phyloP scores from a whole-genome alignment of 2,888 invertebrate species.

The Patella depressa region DNA sequence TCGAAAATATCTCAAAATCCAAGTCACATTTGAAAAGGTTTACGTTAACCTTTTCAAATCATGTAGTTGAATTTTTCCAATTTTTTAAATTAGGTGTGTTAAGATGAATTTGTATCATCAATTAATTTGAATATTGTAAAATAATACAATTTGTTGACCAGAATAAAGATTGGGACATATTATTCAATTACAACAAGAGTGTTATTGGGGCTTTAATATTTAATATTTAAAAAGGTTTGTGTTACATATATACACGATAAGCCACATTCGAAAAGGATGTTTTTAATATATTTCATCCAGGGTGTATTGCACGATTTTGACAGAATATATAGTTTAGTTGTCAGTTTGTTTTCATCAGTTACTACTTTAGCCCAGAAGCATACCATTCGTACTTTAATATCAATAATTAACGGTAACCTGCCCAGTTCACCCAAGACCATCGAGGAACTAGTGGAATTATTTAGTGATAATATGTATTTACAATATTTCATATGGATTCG shows the following conservation, averaged over 20 bases:
- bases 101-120: no score
- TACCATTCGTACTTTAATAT: not conserved
- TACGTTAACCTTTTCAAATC: no score
- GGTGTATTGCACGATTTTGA: not conserved
- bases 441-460: not conserved
- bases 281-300: not conserved
- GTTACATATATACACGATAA: not conserved
- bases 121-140: no score
- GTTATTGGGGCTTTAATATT: no score
- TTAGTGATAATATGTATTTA: not conserved
- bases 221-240: not conserved
- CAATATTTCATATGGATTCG: constrained; percentile 1
- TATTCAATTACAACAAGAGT: no score
- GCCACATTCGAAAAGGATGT: not conserved
- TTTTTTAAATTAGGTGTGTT: no score
- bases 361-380: not conserved
- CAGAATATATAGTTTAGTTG: not conserved
- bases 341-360: not conserved
- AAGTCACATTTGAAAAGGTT: no score
- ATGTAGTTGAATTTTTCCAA: no score
- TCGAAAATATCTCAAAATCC: no score
- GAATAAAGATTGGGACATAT: no score
- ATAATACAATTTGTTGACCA: no score
- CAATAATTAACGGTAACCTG: not conserved
- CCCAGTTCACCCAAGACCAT: constrained; percentile 3